Base-by-base conservation (phyloP, 2,797 vertebrate genomes). In the Megaceryle alcyon region DNA sequence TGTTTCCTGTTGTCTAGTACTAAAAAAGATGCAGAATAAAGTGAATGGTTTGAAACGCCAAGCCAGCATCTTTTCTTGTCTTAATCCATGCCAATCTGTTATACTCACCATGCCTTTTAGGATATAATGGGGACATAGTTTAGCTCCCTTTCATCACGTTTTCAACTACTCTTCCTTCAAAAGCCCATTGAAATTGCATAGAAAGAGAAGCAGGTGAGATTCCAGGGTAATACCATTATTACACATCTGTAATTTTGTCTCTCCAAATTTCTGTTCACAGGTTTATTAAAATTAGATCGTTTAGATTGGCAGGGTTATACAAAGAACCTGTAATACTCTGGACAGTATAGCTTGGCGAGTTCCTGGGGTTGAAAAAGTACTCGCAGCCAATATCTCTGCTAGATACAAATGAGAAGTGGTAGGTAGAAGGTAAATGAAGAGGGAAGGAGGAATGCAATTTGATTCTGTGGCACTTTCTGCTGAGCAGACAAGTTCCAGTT, bases 271-370 rank as follows among this genome's bases (percentile, higher is more conserved):
- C 59, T 68, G 13, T 71, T 92, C 77, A 28, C 29, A 37, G 49
- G 48, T 86, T 88, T 90, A 70, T 94, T 95, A 82, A 94, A 90
- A 93, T 76, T 81, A 75, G 48, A 85, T 77, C 59, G 8, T 68
- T 94, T 90, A 91, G 59, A 90, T 79, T 86, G 65, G 61, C 59
- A 78, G 82, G 37, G 41, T 82, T 87, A 53, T 41, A 70, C 71
- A 75, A 90, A 71, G n/a, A 86, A 31, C 64, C 64, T 35, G 1
- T 54, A 84, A 43, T 81, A 57, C 29, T 86, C 72, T 56, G 33
- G 93, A 90, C 56, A 94, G 37, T 46, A 49, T 9, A 61, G 43
- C 51, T 76, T 60, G 51, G 66, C 7, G n/a, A 48, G 63, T 83
- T 94, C 77, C 59, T 70, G 81, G 48, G 76, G 43, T 94, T 79